Evolutionary conservation across 2,113 vertebrate species (phyloP).

Genomic region (Catharus minimus): DNA sequence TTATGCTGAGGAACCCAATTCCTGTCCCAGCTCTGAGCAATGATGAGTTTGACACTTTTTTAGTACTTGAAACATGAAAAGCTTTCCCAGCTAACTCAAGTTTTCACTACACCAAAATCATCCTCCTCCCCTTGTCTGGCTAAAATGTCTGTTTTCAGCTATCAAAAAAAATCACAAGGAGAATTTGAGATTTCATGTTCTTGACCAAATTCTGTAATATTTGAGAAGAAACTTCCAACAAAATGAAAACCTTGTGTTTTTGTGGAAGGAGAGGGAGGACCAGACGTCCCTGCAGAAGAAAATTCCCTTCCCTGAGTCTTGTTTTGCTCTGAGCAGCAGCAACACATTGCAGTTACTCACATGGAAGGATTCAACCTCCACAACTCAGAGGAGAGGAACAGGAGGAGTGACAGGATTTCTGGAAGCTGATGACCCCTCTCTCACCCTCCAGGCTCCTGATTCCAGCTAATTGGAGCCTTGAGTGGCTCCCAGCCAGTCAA

Average conservation of each 20-base stretch:
- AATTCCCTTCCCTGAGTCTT: neutral
- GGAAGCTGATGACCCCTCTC: neutral
- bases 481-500: neutral
- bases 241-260: neutral
- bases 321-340: neutral
- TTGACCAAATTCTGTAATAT: rapidly evolving
- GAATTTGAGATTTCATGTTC: neutral
- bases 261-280: neutral
- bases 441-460: neutral
- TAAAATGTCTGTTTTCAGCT: neutral
- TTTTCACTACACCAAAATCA: neutral
- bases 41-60: neutral
- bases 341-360: neutral
- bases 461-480: neutral
- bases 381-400: neutral
- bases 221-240: neutral
- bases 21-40: neutral
- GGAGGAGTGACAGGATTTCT: neutral
- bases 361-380: neutral
- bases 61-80: neutral
- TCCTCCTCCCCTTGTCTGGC: neutral
- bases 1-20: rapidly evolving
- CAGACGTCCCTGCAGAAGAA: neutral
- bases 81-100: neutral
- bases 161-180: neutral